A percentile compares a stretch with the other conserved stretches of the same genome.
Evolutionary conservation across 2,797 vertebrate species (phyloP).

Genomic region (Gallinago nigripennis): DNA sequence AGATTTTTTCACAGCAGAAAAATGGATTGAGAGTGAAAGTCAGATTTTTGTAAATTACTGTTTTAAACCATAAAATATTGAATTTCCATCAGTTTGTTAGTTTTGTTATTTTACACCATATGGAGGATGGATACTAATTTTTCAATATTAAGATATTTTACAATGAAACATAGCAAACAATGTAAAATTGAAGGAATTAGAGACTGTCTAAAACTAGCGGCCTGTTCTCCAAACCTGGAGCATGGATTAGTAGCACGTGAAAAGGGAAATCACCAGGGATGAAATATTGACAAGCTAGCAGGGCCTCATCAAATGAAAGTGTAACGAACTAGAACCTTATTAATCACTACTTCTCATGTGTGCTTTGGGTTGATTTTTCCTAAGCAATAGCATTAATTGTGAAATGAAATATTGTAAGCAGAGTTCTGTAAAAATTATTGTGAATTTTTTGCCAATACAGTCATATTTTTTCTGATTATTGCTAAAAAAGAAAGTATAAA

Average conservation of each 20-base stretch:
- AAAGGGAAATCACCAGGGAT: conserved; percentile 33
- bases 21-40: not conserved
- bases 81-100: not conserved
- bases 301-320: not conserved
- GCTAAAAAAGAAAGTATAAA: not conserved
- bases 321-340: conserved; percentile 32
- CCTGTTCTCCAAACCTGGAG: not conserved
- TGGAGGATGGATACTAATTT: not conserved
- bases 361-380: not conserved
- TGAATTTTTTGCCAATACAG: not conserved
- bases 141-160: conserved; percentile 26
- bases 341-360: conserved; percentile 12
- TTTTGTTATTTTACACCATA: conserved; percentile 29
- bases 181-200: conserved; percentile 30
- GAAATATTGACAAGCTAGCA: conserved; percentile 37
- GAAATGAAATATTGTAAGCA: conserved; percentile 3
- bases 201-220: not conserved
- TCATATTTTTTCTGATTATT: conserved; percentile 28
- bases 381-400: conserved; percentile 3
- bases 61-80: conserved; percentile 50
- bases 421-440: not conserved
- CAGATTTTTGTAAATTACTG: conserved; percentile 21
- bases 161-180: not conserved
- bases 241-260: conserved; percentile 27
- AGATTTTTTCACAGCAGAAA: conserved; percentile 16